Conservation (phyloP, 1,140 invertebrate genomes). For the Andricus grossulariae region DNA sequence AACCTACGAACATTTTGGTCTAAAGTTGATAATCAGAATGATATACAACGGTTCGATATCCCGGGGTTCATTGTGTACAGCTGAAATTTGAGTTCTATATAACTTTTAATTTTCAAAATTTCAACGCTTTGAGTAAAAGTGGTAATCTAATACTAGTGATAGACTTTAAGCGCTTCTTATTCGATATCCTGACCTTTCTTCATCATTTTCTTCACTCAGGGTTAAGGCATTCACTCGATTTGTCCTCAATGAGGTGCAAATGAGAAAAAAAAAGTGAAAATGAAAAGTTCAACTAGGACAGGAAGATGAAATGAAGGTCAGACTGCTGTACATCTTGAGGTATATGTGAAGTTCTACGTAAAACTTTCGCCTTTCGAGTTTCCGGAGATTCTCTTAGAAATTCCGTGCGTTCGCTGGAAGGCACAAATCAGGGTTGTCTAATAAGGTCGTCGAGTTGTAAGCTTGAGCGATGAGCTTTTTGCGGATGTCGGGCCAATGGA, state of each 20-base stretch:
- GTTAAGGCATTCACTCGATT: background rate
- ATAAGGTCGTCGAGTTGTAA: constrained; percentile 68
- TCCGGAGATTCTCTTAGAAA: constrained; percentile 57
- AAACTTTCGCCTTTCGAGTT: constrained; percentile 44
- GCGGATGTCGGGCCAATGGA: constrained; percentile 39
- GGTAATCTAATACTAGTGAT: too few species aligned
- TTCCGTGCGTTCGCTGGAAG: constrained; percentile 62
- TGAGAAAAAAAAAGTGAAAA: background rate
- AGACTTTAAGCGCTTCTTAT: too few species aligned
- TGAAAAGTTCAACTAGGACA: background rate
- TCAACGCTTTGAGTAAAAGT: too few species aligned
- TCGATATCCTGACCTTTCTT: too few species aligned
- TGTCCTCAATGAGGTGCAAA: background rate
- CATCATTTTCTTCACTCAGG: too few species aligned
- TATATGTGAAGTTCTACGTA: background rate
- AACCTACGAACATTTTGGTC: too few species aligned
- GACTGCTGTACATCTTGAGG: constrained; percentile 14
- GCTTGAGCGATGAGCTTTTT: constrained; percentile 63
- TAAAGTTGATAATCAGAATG: too few species aligned
- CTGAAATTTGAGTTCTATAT: too few species aligned
- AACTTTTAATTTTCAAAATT: too few species aligned
- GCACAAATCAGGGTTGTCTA: constrained; percentile 69
- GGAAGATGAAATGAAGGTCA: constrained; percentile 34
- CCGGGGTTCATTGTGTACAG: too few species aligned
- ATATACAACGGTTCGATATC: too few species aligned